phyloP scores from a whole-genome alignment of 2,888 invertebrate species.

The Pyrrhia umbra region DNA sequence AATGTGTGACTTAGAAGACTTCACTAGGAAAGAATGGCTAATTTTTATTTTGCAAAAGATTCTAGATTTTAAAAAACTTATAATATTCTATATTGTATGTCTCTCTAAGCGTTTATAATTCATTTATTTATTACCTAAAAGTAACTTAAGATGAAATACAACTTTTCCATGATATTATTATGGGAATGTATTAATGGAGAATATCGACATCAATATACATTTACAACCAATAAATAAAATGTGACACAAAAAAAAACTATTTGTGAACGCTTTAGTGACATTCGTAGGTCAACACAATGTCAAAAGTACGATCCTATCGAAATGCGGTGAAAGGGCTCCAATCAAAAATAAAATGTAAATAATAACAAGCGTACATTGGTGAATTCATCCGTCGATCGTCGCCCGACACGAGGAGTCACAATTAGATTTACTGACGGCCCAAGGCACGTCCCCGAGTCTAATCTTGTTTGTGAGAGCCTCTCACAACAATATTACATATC shows the following conservation, averaged over 20 bases:
- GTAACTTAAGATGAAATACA: neutral
- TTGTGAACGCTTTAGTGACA: constrained; percentile 31
- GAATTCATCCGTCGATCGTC: constrained; percentile 56
- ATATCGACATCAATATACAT: constrained; percentile 4
- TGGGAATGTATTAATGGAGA: neutral
- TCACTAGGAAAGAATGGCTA: neutral
- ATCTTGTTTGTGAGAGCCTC: constrained; percentile 73
- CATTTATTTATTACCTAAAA: neutral
- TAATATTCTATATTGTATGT: neutral
- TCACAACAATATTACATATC: constrained; percentile 73
- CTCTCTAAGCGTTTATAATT: neutral
- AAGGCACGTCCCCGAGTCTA: constrained; percentile 70
- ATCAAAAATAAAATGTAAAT: constrained; percentile 58
- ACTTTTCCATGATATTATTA: neutral
- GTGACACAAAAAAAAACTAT: constrained; percentile 16
- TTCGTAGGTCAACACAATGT: constrained; percentile 35
- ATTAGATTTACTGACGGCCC: constrained; percentile 73
- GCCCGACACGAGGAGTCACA: constrained; percentile 59
- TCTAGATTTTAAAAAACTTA: neutral
- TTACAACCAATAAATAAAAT: constrained; percentile 11
- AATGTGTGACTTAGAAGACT: neutral
- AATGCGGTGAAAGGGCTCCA: constrained; percentile 29
- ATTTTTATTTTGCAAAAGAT: neutral
- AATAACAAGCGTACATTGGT: constrained; percentile 46
- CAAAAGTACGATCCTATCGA: constrained; percentile 11